phyloP scores from a whole-genome alignment of 2,888 invertebrate genomes.

The Philaethria dido region DNA sequence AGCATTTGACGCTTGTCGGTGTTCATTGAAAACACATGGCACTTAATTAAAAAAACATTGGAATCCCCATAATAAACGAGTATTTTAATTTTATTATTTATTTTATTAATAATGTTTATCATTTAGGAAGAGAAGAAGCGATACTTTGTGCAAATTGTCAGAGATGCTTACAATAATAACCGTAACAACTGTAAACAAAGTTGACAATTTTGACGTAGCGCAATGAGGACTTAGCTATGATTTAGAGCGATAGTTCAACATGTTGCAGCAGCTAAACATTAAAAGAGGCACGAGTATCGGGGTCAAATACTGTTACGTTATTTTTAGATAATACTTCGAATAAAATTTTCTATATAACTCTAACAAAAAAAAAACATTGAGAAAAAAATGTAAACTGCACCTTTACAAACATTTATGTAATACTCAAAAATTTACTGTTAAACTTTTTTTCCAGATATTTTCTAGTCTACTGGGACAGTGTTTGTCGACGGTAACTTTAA shows the following conservation, averaged over 20 bases:
- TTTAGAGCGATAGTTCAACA: not conserved
- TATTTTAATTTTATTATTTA: too few relatives aligned
- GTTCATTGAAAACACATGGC: too few relatives aligned
- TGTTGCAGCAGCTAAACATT: not conserved
- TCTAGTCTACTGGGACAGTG: not conserved
- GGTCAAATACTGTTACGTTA: not conserved
- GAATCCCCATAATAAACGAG: not conserved
- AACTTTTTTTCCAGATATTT: not conserved
- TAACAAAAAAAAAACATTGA: too few relatives aligned
- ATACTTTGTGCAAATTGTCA: not conserved
- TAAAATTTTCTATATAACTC: too few relatives aligned
- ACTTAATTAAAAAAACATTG: too few relatives aligned
- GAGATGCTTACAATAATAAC: not conserved
- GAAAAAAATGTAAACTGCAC: too few relatives aligned
- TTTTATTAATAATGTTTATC: not conserved
- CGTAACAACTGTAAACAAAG: not conserved
- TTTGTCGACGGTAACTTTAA: not conserved
- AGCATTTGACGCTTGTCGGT: too few relatives aligned
- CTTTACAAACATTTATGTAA: too few relatives aligned
- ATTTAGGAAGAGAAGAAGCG: too few relatives aligned
- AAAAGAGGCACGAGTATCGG: not conserved
- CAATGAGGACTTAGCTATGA: not conserved
- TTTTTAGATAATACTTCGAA: too few relatives aligned
- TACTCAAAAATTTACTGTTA: too few relatives aligned
- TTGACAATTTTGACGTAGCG: not conserved